Base-by-base conservation (phyloP, 2,888 invertebrate species). In the Ophonus ardosiacus region DNA sequence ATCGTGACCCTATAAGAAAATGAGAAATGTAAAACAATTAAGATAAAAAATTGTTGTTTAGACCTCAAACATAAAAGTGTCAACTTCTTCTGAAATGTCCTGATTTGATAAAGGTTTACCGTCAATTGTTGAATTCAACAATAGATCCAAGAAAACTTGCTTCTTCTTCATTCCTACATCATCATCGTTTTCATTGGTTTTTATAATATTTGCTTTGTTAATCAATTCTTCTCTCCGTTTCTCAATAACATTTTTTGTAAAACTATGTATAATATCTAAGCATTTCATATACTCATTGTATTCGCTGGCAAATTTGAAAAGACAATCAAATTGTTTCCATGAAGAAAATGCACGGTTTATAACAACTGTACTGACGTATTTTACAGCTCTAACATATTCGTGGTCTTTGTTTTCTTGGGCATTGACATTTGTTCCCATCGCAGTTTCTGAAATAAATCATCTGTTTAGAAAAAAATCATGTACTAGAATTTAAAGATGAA, bases 401-500 rank as follows among this genome's bases (percentile, higher is more conserved):
- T 95, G 95, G 86, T 95, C 93, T 5, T 92, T 92, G 88, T 95
- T 92, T 8, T 91, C 91, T 90, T 97, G 97, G 0, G 96, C 96
- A 89, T 96, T 92, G 0, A 96, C 91, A 38, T 93, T 93, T 7
- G 94, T 93, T 0, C 97, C 97, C 97, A 97, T 97, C 6, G 97
- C 95, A 7, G 96, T 95, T 91, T 97, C 97, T 96, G 92, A 82
- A 92, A 90, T 88, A 21, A 82, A 51, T 51, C 8, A 51, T 51
- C 10, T 51, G 13, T 13, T 51, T 8, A 43, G 1, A 24, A 24
- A 3, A 1, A 3, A 24, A n/a, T n/a, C n/a, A n/a, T n/a, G n/a
- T n/a, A n/a, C n/a, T n/a, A n/a, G n/a, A n/a, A n/a, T n/a, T n/a
- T n/a, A n/a, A n/a, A n/a, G n/a, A n/a, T n/a, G n/a, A n/a, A n/a